A percentile compares a stretch with the other conserved stretches of the same genome.
phyloP scores from a whole-genome alignment of 2,888 invertebrate species.

The Erebia epiphron region DNA sequence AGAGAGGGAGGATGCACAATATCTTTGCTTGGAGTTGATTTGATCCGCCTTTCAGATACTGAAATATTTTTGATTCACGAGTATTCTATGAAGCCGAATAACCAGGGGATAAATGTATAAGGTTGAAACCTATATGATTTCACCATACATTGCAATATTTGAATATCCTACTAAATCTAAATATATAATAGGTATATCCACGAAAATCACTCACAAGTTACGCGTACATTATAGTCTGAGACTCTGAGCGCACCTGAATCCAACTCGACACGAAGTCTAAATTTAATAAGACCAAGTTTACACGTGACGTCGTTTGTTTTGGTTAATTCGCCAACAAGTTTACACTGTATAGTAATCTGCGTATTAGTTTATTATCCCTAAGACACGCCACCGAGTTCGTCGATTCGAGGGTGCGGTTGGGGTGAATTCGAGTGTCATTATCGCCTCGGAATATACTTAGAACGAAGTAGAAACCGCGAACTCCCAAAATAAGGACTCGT shows the following conservation, averaged over 20 bases:
- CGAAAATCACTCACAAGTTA: conserved; percentile 34
- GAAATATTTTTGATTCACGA: too few species aligned
- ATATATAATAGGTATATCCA: neutral
- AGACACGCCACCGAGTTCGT: conserved; percentile 50
- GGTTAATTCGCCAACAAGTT: conserved; percentile 65
- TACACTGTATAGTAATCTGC: conserved; percentile 58
- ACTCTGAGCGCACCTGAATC: conserved; percentile 57
- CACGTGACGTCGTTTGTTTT: conserved; percentile 56
- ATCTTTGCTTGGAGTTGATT: too few species aligned
- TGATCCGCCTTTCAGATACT: too few species aligned
- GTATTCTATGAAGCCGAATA: too few species aligned
- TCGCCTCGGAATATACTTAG: conserved; percentile 51
- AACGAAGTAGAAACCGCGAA: neutral
- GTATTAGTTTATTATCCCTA: conserved; percentile 62
- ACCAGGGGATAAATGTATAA: too few species aligned
- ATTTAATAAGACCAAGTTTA: conserved; percentile 62
- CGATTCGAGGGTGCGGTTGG: conserved; percentile 46
- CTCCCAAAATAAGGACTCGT: neutral
- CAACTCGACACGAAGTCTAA: conserved; percentile 53
- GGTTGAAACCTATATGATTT: neutral
- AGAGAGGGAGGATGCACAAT: too few species aligned
- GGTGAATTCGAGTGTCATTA: conserved; percentile 61
- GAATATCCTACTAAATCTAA: conserved; percentile 9
- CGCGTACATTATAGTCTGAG: conserved; percentile 40
- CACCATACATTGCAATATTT: neutral